Percentiles rank a stretch among this genome's conserved stretches.
Conservation (phyloP, 2,113 vertebrate genomes). For the Cephalopterus ornatus region DNA sequence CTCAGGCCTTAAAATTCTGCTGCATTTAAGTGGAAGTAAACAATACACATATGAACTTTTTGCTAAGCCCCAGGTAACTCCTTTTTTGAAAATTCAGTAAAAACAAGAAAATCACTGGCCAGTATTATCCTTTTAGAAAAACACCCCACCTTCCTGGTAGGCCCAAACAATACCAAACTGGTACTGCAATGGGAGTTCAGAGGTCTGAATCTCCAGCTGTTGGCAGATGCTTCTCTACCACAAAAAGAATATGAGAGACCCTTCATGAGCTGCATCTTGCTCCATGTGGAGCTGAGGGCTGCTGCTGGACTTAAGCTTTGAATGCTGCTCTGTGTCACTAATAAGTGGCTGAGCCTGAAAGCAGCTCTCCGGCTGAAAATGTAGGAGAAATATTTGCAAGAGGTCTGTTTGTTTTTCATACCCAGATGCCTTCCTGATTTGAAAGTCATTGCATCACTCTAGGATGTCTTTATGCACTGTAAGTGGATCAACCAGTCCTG, state of each 20-base stretch:
- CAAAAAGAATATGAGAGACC: not conserved
- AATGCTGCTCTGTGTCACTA: not conserved
- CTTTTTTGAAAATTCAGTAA: not conserved
- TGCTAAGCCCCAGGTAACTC: not conserved
- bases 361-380: not conserved
- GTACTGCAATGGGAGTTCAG: not conserved
- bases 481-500: not conserved
- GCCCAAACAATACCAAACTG: not conserved
- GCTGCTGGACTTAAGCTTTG: not conserved
- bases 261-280: not conserved
- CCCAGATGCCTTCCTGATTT: not conserved
- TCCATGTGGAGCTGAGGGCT: not conserved
- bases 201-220: not conserved
- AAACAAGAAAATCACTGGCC: not conserved
- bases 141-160: not conserved
- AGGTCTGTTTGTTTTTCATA: not conserved
- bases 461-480: not conserved
- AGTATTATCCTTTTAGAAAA: not conserved
- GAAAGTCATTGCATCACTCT: not conserved
- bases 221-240: not conserved
- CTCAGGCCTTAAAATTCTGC: not conserved
- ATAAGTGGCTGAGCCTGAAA: not conserved
- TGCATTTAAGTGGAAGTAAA: not conserved
- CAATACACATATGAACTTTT: not conserved
- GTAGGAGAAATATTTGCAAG: not conserved